Evolutionary conservation across 2,797 vertebrate genomes (phyloP).

Genomic region (Mus spretus): DNA sequence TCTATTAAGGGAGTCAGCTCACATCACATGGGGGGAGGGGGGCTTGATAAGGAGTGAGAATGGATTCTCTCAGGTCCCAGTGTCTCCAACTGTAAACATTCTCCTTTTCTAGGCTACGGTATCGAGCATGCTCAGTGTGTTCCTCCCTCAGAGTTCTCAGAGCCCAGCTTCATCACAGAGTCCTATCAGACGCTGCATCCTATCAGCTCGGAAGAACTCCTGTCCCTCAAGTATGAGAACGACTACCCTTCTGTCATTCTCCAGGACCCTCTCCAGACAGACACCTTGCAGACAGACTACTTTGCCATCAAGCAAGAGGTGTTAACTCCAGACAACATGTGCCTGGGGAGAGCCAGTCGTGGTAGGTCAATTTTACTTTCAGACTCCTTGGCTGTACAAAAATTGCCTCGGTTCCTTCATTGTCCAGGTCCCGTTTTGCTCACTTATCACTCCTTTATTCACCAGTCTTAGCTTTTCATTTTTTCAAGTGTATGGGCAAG

Average conservation of each 20-base stretch:
- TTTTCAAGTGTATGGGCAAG: background rate
- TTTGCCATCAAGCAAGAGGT: conserved; percentile 99
- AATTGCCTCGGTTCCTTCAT: background rate
- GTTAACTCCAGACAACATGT: conserved; percentile 99
- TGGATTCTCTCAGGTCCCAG: background rate
- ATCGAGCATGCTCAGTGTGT: conserved; percentile 99
- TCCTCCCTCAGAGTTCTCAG: conserved; percentile 98
- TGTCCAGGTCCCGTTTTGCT: background rate
- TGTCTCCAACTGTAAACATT: background rate
- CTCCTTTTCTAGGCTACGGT: conserved; percentile 93
- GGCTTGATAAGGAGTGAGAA: background rate
- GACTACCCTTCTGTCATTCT: conserved; percentile 96
- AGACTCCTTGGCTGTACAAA: background rate
- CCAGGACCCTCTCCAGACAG: conserved; percentile 92
- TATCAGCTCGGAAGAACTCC: conserved; percentile 98
- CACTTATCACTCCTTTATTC: background rate
- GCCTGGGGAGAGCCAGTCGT: conserved; percentile 97
- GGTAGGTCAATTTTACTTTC: conserved; percentile 89
- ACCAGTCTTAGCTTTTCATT: background rate
- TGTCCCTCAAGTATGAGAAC: conserved; percentile 98
- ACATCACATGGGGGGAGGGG: background rate
- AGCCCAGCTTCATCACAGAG: conserved; percentile 99
- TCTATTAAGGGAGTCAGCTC: background rate
- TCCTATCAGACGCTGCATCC: conserved; percentile 99
- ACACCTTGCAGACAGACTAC: conserved; percentile 95